Base-by-base conservation (phyloP, 2,113 vertebrate genomes). In the Alethe diademata region DNA sequence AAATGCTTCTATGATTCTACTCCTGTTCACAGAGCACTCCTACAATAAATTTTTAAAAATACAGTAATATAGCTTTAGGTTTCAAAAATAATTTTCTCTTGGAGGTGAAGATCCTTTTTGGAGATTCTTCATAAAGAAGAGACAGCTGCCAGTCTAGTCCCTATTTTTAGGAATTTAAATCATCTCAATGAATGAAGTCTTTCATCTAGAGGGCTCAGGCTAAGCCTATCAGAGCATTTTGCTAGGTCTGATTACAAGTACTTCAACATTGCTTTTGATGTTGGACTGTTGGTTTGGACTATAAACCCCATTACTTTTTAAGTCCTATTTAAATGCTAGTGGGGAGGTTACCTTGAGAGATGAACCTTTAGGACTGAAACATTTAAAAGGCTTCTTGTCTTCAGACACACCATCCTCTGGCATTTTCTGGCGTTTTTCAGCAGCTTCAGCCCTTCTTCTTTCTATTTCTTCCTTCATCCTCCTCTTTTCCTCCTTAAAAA, bases 401-500 rank as follows among this genome's bases (percentile, higher is more conserved):
- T 99, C 99, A 60, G 98, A 65, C 4, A 96, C 64, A 8, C 97
- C 96, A 24, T 99, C 98, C 38, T 99, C 99, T 29, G 98, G 98
- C 67, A 98, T 98, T 95, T 99, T 99, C 69, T 99, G 99, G 65
- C 99, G 98, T 97, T 99, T 99, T 97, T 99, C 99, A 11, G 99
- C 99, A 36, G 99, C 99, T 97, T 99, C 99, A 3, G 99, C 99
- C 95, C 99, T 98, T 97, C 99, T 98, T 97, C 97, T 98, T 94
- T 99, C 99, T 6, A 99, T 99, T 95, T 99, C 99, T 96, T 99
- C 99, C 91, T 99, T 99, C 98, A 99, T 98, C 94, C 98, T 99
- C 96, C 98, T 98, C 97, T 99, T 99, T 86, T 99, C 99, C 91
- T 99, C 99, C 99, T 99, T 95, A 86, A 62, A 93, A 80, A 83